Conservation (phyloP, 2,888 invertebrate species). For the Microchrysa polita region DNA sequence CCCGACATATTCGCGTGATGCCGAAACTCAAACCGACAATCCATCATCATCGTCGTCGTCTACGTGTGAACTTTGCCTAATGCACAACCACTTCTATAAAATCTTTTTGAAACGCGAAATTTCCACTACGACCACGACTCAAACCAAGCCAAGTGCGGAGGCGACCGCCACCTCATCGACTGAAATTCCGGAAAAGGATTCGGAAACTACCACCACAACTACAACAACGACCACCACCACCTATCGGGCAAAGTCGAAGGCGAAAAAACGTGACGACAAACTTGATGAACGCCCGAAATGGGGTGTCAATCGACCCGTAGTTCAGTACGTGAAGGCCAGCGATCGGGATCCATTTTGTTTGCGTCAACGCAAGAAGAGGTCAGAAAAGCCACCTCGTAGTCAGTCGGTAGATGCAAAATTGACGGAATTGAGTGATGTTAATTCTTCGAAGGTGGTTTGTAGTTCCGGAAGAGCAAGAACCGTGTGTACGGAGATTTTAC, state of each 20-base stretch:
- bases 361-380: constrained; percentile 72
- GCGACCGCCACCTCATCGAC: constrained; percentile 55
- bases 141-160: constrained; percentile 55
- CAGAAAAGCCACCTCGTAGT: constrained; percentile 71
- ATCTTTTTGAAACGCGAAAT: constrained; percentile 62
- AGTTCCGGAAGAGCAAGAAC: constrained; percentile 59
- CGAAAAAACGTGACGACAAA: constrained; percentile 54
- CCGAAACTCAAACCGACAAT: constrained; percentile 62
- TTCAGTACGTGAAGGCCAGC: constrained; percentile 87
- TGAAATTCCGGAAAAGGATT: constrained; percentile 44
- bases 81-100: constrained; percentile 64
- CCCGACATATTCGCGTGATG: constrained; percentile 54
- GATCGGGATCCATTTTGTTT: constrained; percentile 86
- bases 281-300: constrained; percentile 76
- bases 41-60: too few species aligned
- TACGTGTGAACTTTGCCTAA: constrained; percentile 62
- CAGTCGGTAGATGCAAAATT: constrained; percentile 61
- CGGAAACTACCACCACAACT: constrained; percentile 59
- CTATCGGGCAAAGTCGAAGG: constrained; percentile 58
- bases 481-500: constrained; percentile 64
- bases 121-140: constrained; percentile 62
- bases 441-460: neutral
- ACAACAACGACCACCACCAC: constrained; percentile 62
- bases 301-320: constrained; percentile 80
- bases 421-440: neutral